A percentile compares a stretch with the other conserved stretches of the same genome.
Evolutionary conservation across 2,888 invertebrate species (phyloP).

Genomic region (Aspidiotus rigidus): DNA sequence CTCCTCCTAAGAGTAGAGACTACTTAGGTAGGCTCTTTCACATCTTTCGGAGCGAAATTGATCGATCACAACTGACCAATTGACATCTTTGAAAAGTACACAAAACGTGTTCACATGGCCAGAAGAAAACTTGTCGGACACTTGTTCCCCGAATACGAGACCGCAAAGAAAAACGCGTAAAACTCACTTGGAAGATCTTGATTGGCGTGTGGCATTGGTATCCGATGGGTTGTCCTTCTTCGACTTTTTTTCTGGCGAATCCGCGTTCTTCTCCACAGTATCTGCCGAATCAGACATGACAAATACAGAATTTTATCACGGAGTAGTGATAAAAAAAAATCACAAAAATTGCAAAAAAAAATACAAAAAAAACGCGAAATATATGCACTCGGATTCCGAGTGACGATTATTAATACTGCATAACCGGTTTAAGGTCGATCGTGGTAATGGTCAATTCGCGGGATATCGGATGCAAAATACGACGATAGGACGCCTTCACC

Average conservation of each 20-base stretch:
- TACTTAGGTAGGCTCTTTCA: too few species aligned
- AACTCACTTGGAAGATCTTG: constrained; percentile 11
- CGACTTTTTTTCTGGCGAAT: constrained; percentile 11
- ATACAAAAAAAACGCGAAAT: constrained; percentile 10
- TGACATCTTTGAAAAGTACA: too few species aligned
- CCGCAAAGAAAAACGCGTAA: neutral
- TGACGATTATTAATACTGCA: neutral
- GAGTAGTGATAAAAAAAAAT: neutral
- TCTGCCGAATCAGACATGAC: constrained; percentile 26
- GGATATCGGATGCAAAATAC: constrained; percentile 1
- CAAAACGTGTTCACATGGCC: too few species aligned
- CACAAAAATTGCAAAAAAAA: neutral
- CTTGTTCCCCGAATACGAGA: neutral
- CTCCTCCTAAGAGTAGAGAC: too few species aligned
- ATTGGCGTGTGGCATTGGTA: neutral
- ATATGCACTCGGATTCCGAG: neutral
- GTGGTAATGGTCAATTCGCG: constrained; percentile 1
- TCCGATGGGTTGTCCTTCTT: constrained; percentile 1
- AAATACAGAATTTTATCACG: constrained; percentile 5
- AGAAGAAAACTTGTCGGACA: too few species aligned
- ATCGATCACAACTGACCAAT: too few species aligned
- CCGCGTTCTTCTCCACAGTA: constrained; percentile 14
- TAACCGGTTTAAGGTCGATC: constrained; percentile 4
- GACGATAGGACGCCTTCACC: constrained; percentile 1
- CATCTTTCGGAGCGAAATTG: too few species aligned